Conservation (phyloP, 2,888 invertebrate genomes). For the Myopa testacea region DNA sequence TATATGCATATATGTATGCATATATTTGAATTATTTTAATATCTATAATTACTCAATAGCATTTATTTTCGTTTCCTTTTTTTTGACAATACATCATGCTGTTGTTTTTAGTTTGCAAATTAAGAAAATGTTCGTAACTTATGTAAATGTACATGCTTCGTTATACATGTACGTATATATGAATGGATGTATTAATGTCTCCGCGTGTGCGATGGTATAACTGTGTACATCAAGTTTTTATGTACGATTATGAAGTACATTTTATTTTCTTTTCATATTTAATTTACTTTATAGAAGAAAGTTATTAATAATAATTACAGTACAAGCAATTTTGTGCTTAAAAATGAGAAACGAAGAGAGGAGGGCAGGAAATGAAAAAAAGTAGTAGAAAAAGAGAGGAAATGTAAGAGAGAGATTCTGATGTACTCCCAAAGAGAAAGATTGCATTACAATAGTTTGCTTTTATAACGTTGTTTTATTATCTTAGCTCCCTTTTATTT, state of each 20-base stretch:
- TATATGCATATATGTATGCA: constrained; percentile 41
- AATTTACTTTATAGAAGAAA: too few species aligned
- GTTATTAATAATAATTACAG: constrained; percentile 8
- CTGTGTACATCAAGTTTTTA: not conserved
- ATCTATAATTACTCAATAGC: constrained; percentile 34
- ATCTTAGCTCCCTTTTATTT: constrained; percentile 4
- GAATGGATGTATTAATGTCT: not conserved
- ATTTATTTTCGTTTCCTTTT: constrained; percentile 20
- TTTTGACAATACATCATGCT: not conserved
- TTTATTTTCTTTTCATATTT: too few species aligned
- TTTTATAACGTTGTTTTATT: not conserved
- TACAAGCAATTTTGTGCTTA: not conserved
- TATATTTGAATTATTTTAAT: constrained; percentile 46
- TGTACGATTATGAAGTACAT: too few species aligned
- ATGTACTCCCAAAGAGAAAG: not conserved
- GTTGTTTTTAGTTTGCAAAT: constrained; percentile 25
- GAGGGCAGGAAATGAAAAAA: not conserved
- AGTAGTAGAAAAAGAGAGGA: not conserved
- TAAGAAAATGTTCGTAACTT: constrained; percentile 21
- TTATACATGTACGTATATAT: not conserved
- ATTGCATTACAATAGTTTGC: not conserved
- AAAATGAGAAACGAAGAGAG: not conserved
- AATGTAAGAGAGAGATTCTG: not conserved
- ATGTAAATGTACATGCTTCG: not conserved
- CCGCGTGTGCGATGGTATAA: not conserved